Conservation (phyloP, 2,797 vertebrate species). For the Sciurus vulgaris region DNA sequence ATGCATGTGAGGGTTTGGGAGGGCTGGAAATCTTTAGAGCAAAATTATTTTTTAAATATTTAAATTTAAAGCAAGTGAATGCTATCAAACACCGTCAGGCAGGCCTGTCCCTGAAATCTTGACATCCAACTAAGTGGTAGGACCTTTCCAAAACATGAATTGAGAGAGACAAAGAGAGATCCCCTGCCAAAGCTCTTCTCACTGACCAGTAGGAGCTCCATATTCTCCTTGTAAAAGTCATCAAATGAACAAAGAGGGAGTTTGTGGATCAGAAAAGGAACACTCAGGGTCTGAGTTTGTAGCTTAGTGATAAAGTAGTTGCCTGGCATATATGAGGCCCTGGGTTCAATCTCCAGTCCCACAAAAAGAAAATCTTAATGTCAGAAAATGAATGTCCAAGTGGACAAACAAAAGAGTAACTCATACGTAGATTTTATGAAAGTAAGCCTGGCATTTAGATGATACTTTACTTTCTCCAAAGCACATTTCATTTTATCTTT, state of each 20-base stretch:
- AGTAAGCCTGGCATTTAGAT: not conserved
- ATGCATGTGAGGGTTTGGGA: not conserved
- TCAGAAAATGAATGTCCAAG: too few species aligned
- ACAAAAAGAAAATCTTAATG: too few species aligned
- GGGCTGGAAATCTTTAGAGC: not conserved
- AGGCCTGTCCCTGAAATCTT: not conserved
- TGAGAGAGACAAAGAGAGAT: not conserved
- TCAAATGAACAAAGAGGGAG: too few species aligned
- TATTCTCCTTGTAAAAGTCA: not conserved
- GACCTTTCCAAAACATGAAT: conserved; percentile 4
- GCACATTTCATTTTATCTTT: not conserved
- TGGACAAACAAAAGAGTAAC: not conserved
- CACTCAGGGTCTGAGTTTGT: too few species aligned
- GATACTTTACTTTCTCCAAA: not conserved
- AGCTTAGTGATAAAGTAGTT: too few species aligned
- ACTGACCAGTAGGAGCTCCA: conserved; percentile 56
- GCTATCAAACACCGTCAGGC: not conserved
- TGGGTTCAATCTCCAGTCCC: too few species aligned
- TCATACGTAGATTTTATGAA: not conserved
- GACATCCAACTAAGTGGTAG: not conserved
- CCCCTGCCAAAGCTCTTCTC: not conserved
- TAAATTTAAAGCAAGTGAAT: not conserved
- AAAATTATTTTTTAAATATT: not conserved
- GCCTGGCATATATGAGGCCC: too few species aligned
- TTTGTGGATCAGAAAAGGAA: too few species aligned